Conservation (phyloP, 2,888 invertebrate species). For the Eucriotettix oculatus region DNA sequence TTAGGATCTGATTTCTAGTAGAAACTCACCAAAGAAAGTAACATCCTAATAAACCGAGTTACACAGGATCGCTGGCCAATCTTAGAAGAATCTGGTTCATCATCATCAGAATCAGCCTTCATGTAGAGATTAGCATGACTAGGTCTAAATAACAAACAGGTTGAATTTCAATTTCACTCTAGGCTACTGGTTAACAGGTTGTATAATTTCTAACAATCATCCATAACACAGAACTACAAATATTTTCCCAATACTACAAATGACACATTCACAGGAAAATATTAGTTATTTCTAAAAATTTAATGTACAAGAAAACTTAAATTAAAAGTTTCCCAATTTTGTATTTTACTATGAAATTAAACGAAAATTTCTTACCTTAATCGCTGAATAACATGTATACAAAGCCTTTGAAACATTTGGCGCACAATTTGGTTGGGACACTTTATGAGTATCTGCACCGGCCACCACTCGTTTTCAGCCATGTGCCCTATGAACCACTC, state of each 20-base stretch:
- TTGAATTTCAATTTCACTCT: too few relatives aligned
- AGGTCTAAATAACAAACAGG: conserved; percentile 22
- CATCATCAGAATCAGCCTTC: conserved; percentile 37
- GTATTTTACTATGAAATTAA: too few relatives aligned
- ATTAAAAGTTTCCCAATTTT: too few relatives aligned
- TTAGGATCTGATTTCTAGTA: too few relatives aligned
- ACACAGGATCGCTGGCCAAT: conserved; percentile 73
- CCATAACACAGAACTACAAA: too few relatives aligned
- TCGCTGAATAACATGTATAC: conserved; percentile 87
- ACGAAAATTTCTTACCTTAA: conserved; percentile 39
- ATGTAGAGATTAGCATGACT: conserved; percentile 49
- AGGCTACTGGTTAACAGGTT: too few relatives aligned
- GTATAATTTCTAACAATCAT: too few relatives aligned
- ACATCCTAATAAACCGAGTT: conserved; percentile 78
- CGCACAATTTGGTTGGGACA: conserved; percentile 94
- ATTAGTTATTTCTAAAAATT: too few relatives aligned
- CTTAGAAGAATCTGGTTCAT: conserved; percentile 35
- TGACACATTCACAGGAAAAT: too few relatives aligned
- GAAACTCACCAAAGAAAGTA: conserved; percentile 55
- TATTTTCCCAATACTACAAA: too few relatives aligned
- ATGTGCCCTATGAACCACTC: conserved; percentile 88
- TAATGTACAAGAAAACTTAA: too few relatives aligned
- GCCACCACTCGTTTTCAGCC: conserved; percentile 92
- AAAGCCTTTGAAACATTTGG: conserved; percentile 90
- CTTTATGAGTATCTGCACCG: conserved; percentile 82